phyloP scores from a whole-genome alignment of 1,140 invertebrate species.

The Thrips palmi region DNA sequence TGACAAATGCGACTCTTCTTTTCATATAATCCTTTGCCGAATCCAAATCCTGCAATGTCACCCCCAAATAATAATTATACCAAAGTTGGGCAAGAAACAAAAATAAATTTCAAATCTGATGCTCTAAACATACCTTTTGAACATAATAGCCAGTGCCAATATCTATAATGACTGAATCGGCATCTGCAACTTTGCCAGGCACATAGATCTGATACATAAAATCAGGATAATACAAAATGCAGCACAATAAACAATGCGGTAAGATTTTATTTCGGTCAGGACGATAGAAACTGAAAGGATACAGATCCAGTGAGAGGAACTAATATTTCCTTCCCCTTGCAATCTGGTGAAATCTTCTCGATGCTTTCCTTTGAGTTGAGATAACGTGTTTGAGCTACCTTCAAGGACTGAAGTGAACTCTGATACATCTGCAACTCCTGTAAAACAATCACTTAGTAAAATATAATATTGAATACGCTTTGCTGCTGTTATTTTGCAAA shows the following conservation, averaged over 20 bases:
- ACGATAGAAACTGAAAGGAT: slow-evolving; percentile 24
- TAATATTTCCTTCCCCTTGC: slow-evolving; percentile 62
- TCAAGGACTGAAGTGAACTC: slow-evolving; percentile 71
- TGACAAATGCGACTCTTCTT: slow-evolving; percentile 75
- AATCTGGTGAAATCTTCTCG: slow-evolving; percentile 52
- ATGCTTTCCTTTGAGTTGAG: slow-evolving; percentile 69
- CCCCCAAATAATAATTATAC: too few relatives aligned
- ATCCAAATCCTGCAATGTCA: slow-evolving; percentile 44
- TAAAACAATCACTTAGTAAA: too few relatives aligned
- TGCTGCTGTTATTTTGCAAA: not conserved
- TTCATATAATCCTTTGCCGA: slow-evolving; percentile 83
- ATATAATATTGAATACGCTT: slow-evolving; percentile 7
- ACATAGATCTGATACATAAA: slow-evolving; percentile 61
- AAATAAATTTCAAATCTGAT: not conserved
- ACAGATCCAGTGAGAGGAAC: slow-evolving; percentile 80
- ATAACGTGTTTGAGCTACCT: slow-evolving; percentile 79
- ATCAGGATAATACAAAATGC: slow-evolving; percentile 11
- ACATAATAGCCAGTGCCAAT: slow-evolving; percentile 91
- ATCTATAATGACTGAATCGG: slow-evolving; percentile 73
- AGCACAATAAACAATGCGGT: not conserved
- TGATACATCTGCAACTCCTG: slow-evolving; percentile 73
- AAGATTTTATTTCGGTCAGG: not conserved
- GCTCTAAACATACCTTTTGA: slow-evolving; percentile 44
- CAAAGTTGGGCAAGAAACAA: not conserved
- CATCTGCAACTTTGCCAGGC: slow-evolving; percentile 62